Conservation (phyloP, 1,140 invertebrate genomes). For the Dermatophagoides farinae region DNA sequence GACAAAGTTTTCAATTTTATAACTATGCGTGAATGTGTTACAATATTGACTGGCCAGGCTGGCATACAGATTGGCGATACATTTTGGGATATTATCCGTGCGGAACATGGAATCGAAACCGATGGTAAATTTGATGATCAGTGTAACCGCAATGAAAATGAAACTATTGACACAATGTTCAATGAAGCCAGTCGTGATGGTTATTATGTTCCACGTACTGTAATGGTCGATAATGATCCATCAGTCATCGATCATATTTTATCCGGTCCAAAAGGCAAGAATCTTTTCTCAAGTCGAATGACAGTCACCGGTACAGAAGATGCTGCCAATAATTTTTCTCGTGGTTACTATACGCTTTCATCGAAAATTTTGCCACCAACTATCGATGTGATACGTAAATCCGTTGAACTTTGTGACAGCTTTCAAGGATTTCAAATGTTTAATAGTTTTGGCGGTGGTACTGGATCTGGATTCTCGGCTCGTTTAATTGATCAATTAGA, state of each 20-base stretch:
- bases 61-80: conserved; percentile 73
- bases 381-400: conserved; percentile 36
- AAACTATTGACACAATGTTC: conserved; percentile 73
- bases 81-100: conserved; percentile 60
- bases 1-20: too few species aligned
- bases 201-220: conserved; percentile 61
- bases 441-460: conserved; percentile 37
- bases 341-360: conserved; percentile 38
- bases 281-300: conserved; percentile 46
- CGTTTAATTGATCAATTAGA: conserved; percentile 44
- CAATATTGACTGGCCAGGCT: conserved; percentile 66
- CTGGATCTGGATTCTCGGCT: conserved; percentile 48
- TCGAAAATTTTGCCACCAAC: conserved; percentile 49
- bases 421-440: conserved; percentile 32
- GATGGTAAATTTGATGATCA: conserved; percentile 21
- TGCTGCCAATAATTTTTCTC: conserved; percentile 37
- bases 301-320: conserved; percentile 39
- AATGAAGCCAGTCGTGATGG: conserved; percentile 57
- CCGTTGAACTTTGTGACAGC: conserved; percentile 23
- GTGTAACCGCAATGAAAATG: conserved; percentile 31
- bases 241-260: conserved; percentile 57
- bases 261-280: conserved; percentile 38
- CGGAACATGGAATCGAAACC: conserved; percentile 40
- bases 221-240: conserved; percentile 65
- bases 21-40: conserved; percentile 48